Evolutionary conservation across 1,140 invertebrate species (phyloP).

Genomic region (Phymorhynchus buccinoides): DNA sequence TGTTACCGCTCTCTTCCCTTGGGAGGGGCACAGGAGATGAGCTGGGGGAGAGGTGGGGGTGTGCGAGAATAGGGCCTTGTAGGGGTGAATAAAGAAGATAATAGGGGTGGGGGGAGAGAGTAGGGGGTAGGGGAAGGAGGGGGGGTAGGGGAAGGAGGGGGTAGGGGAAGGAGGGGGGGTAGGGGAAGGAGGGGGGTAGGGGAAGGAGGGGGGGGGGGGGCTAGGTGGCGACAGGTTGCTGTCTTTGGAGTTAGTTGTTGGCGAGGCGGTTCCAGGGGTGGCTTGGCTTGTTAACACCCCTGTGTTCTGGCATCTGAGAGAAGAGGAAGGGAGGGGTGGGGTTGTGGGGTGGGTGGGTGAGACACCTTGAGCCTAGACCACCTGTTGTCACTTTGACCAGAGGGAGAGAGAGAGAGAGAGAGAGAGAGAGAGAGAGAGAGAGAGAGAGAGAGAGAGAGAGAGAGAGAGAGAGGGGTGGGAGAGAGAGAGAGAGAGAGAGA

Average conservation of each 20-base stretch:
- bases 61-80: slow-evolving; percentile 59
- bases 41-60: slow-evolving; percentile 49
- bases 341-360: too few species aligned
- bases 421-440: too few species aligned
- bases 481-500: too few species aligned
- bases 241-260: background rate
- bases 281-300: background rate
- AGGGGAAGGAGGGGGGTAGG: background rate
- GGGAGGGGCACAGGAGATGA: slow-evolving; percentile 41
- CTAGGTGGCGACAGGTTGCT: background rate
- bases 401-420: too few species aligned
- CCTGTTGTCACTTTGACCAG: too few species aligned
- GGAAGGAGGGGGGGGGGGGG: background rate
- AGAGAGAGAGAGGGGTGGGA: too few species aligned
- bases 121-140: background rate
- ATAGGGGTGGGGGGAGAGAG: slow-evolving; percentile 45
- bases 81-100: slow-evolving; percentile 51
- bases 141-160: background rate
- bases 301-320: background rate
- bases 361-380: too few species aligned
- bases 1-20: background rate
- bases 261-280: background rate
- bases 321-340: slow-evolving; percentile 37
- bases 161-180: background rate
- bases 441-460: too few species aligned